Evolutionary conservation across 2,797 vertebrate genomes (phyloP), one percentile per base, ranked within the genome.

Genomic region (Potorous gilbertii): DNA sequence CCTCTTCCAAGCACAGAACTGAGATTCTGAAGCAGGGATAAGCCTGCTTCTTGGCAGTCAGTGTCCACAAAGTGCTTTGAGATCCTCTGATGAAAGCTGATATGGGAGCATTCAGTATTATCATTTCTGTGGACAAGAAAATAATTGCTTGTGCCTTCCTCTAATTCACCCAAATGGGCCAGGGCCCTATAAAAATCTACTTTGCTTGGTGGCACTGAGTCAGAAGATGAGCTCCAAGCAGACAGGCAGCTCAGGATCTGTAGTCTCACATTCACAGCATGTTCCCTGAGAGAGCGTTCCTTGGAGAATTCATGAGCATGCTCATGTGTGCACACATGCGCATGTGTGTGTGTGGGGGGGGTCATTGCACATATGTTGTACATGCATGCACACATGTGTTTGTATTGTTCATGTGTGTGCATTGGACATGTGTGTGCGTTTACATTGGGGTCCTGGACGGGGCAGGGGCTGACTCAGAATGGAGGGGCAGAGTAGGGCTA

Each of bases 171-270:
- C 95, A 96, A 96, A 96, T 94, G 87, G 95, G 95, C 96, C 24
- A 90, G 40, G 92, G 90, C 96, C 95, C 97, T 98, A n/a, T n/a
- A 98, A 98, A 97, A 97, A 98, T 90, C 96, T 14, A 54, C 90
- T 96, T 97, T 96, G 93, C 95, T 97, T 96, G 95, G 91, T 92
- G 95, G 87, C 90, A 24, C 91, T 96, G 62, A 46, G 92, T 96
- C 93, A 93, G 94, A 91, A 96, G 93, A 94, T 81, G 55, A 87
- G 92, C 55, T 87, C 59, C 74, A 92, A 56, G 91, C 93, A 66
- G 66, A n/a, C 16, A 54, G 96, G 94, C 34, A 8, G 96, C 81
- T n/a, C 94, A 56, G 54, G 59, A 56, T 96, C 55, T 94, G 54
- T 1, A 8, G n/a, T n/a, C n/a, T n/a, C n/a, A n/a, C n/a, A n/a